These are phyloP conservation scores for Cosmia pyralina DNA, from an alignment of 2,888 invertebrate genomes.

Conservation along the genomic window DNA sequence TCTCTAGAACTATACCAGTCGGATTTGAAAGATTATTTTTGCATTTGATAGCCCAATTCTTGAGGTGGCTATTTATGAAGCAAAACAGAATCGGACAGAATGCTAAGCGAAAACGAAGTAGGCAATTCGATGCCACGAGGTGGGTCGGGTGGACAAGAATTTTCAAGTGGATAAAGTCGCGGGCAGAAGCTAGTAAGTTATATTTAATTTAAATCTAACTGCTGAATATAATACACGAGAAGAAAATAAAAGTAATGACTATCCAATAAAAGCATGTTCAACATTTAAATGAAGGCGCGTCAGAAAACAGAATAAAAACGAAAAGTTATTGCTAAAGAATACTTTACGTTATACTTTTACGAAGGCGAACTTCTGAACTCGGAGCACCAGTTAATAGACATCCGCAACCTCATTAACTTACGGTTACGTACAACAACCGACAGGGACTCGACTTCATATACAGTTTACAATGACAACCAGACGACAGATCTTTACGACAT, in stretches of 20 bases:
- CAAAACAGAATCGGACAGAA: too few relatives aligned
- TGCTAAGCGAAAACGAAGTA: too few relatives aligned
- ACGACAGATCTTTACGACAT: conserved; percentile 46
- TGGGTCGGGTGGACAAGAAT: too few relatives aligned
- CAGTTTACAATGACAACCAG: conserved; percentile 37
- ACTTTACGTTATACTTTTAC: conserved; percentile 42
- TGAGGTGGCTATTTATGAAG: too few relatives aligned
- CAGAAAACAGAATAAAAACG: conserved; percentile 37
- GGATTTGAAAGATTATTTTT: too few relatives aligned
- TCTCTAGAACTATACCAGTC: too few relatives aligned
- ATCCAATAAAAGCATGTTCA: conserved; percentile 20
- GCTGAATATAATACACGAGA: conserved; percentile 1
- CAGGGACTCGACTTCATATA: conserved; percentile 42
- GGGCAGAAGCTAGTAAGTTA: too few relatives aligned
- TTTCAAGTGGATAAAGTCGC: too few relatives aligned
- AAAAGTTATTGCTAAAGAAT: conserved; percentile 31
- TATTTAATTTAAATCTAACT: neutral
- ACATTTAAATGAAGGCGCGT: conserved; percentile 30
- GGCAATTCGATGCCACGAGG: too few relatives aligned
- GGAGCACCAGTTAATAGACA: conserved; percentile 59
- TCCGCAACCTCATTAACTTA: conserved; percentile 48
- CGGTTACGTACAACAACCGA: conserved; percentile 45
- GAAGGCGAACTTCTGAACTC: conserved; percentile 61
- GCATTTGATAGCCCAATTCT: too few relatives aligned
- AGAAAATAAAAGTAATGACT: conserved; percentile 11